Conservation (phyloP, 2,797 vertebrate genomes). For the Lagodon rhomboides region DNA sequence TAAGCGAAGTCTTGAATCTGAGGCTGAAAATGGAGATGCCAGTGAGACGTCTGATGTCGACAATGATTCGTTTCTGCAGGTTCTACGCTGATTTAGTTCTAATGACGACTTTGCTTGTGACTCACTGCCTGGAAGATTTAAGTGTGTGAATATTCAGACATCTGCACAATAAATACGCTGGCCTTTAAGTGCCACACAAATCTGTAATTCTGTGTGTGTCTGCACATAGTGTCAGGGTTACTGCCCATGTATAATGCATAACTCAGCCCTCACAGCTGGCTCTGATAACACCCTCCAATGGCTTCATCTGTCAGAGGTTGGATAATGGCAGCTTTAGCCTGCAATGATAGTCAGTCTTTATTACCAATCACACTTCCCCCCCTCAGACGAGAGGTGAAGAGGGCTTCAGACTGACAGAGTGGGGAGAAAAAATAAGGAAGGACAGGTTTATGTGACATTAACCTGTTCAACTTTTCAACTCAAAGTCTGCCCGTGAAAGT, state of each 20-base stretch:
- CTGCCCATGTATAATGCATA: conserved; percentile 88
- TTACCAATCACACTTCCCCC: conserved; percentile 80
- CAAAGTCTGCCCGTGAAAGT: conserved; percentile 53
- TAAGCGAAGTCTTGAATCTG: neutral
- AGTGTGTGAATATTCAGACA: conserved; percentile 27
- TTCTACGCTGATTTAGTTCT: neutral
- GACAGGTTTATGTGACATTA: conserved; percentile 61
- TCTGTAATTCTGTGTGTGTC: conserved; percentile 27
- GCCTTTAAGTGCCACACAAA: neutral
- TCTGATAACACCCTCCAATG: conserved; percentile 91
- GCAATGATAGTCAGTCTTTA: conserved; percentile 82
- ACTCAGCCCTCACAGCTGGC: conserved; percentile 90
- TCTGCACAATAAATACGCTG: conserved; percentile 16
- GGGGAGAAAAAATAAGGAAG: conserved; percentile 76
- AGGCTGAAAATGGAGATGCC: neutral
- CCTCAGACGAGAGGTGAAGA: conserved; percentile 54
- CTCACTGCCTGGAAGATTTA: conserved; percentile 2
- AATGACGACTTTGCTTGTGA: conserved; percentile 1
- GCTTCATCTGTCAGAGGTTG: conserved; percentile 91
- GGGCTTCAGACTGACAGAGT: conserved; percentile 77
- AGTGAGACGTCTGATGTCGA: neutral
- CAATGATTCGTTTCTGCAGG: neutral
- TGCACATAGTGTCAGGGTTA: conserved; percentile 54
- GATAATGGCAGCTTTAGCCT: conserved; percentile 85
- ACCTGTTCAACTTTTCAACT: conserved; percentile 75